Evolutionary conservation across 2,797 vertebrate genomes (phyloP).

Genomic region (Lithobates sylvaticus): DNA sequence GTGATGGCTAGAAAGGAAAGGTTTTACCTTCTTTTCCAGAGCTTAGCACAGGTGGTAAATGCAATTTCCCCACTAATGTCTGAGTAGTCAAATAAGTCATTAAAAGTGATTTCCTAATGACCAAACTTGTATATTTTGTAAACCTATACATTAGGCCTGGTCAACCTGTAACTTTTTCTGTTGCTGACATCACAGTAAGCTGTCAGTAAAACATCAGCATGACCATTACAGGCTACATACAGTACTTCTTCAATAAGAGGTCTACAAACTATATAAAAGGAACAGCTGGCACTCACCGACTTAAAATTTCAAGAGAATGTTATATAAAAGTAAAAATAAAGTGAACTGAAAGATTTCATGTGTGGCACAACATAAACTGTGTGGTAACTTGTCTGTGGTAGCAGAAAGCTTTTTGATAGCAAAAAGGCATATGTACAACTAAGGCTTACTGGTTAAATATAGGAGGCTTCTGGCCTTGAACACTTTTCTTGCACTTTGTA

Average conservation of each 20-base stretch:
- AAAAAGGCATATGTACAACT: constrained; percentile 96
- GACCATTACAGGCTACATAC: not conserved
- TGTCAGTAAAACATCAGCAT: not conserved
- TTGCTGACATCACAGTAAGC: not conserved
- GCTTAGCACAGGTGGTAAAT: constrained; percentile 98
- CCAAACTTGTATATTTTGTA: constrained; percentile 72
- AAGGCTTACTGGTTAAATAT: constrained; percentile 99
- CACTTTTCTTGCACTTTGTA: constrained; percentile 83
- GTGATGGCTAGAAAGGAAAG: constrained; percentile 80
- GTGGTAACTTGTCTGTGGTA: constrained; percentile 90
- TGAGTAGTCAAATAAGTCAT: constrained; percentile 87
- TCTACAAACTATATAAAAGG: constrained; percentile 74
- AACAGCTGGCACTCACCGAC: constrained; percentile 77
- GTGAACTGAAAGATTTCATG: constrained; percentile 71
- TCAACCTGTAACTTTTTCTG: not conserved
- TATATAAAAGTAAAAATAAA: constrained; percentile 72
- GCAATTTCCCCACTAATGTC: constrained; percentile 71
- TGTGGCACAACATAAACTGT: constrained; percentile 91
- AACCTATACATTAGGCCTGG: constrained; percentile 68
- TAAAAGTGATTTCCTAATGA: constrained; percentile 77
- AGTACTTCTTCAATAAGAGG: constrained; percentile 67
- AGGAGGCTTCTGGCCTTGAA: constrained; percentile 88
- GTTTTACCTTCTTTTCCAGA: constrained; percentile 82
- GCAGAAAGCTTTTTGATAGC: constrained; percentile 83
- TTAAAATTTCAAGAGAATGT: constrained; percentile 81